Evolutionary conservation across 2,888 invertebrate species (phyloP).

Genomic region (Orthosia incerta): DNA sequence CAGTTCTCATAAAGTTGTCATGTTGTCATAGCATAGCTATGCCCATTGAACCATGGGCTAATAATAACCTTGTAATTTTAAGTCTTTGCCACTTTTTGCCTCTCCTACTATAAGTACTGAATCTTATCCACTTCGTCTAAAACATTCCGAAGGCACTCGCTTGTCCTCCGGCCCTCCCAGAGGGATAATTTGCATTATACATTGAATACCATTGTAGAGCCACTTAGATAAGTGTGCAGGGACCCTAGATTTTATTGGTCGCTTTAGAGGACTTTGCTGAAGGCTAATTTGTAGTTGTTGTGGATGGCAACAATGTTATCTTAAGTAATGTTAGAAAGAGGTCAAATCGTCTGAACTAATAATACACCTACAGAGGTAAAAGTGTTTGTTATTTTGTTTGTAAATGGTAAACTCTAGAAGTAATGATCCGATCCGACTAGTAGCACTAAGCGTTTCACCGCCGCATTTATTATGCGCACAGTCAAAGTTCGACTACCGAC

Average conservation of each 20-base stretch:
- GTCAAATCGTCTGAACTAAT: no score
- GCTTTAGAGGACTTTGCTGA: slow-evolving; percentile 36
- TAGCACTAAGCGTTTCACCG: no score
- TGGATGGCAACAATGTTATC: neutral
- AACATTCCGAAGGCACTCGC: slow-evolving; percentile 50
- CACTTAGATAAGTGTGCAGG: slow-evolving; percentile 55
- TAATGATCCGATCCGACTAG: no score
- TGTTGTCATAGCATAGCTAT: no score
- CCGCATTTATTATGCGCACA: no score
- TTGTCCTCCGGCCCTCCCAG: slow-evolving; percentile 51
- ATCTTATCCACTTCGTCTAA: slow-evolving; percentile 58
- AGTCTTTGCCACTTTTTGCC: slow-evolving; percentile 29
- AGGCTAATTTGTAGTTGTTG: slow-evolving; percentile 19
- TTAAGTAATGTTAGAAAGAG: no score
- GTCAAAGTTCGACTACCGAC: no score
- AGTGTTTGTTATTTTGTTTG: no score
- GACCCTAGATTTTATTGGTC: slow-evolving; percentile 49
- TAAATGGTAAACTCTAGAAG: no score
- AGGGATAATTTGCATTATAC: slow-evolving; percentile 64
- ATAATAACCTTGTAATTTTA: neutral
- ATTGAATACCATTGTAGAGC: slow-evolving; percentile 59
- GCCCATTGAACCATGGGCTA: neutral
- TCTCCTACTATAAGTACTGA: slow-evolving; percentile 25
- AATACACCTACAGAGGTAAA: no score
- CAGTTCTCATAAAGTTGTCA: no score